A percentile compares a stretch with the other conserved stretches of the same genome.
phyloP scores from a whole-genome alignment of 2,797 vertebrate species.

The Lagocephalus sceleratus region DNA sequence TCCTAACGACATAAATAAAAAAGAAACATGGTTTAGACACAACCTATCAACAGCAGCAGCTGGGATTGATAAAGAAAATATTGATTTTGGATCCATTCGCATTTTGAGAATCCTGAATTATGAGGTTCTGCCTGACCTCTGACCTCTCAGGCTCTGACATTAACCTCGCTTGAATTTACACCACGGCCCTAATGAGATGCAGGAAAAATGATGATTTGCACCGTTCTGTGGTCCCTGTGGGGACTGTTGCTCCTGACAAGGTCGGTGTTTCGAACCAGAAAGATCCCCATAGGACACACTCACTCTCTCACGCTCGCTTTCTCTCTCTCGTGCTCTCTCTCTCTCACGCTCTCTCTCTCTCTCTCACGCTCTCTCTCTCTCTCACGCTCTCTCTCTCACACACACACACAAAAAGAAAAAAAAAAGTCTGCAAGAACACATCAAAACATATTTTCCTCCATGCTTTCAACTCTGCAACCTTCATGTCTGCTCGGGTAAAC shows the following conservation, averaged over 20 bases:
- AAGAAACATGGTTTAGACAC: no score
- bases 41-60: no score
- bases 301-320: no score
- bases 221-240: not conserved
- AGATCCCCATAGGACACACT: not conserved
- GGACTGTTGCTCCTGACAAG: not conserved
- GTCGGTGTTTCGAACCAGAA: not conserved
- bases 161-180: not conserved
- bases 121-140: no score
- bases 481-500: constrained; percentile 31
- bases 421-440: constrained; percentile 13
- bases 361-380: not conserved
- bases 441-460: constrained; percentile 27
- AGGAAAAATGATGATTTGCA: not conserved
- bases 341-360: no score
- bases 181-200: not conserved
- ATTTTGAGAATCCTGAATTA: no score
- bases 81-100: no score
- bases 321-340: no score
- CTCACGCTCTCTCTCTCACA: not conserved
- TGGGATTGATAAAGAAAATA: no score
- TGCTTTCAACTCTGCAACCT: constrained; percentile 24
- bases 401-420: not conserved
- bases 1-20: no score
- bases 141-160: no score